Evolutionary conservation across 1,140 invertebrate genomes (phyloP), one percentile per base, ranked within the genome.

Genomic region (Lucilia sericata): DNA sequence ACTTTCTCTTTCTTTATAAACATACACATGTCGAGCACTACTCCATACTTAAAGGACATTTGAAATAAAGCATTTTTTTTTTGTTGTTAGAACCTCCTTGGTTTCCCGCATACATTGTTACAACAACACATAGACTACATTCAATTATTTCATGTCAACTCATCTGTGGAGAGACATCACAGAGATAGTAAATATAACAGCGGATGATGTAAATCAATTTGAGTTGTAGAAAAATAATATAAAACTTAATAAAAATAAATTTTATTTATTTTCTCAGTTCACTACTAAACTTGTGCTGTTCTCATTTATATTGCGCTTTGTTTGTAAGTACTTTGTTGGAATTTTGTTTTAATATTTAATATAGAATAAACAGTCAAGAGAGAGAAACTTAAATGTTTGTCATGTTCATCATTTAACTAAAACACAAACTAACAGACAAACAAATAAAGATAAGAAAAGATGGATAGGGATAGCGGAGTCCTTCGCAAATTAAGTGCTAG

Each of bases 391-490:
- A n/a, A n/a, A 60, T 60, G 55, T 60, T 60, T 60, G 55, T 60
- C 55, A 60, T 60, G 55, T 60, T 60, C 55, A 60, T 60, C 55
- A 60, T 60, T 60, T 60, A n/a, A 60, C 55, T 60, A 60, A 60
- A 60, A 60, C 55, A 60, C 55, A 60, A 42, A 42, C 42, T 42
- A 42, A 42, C 14, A 60, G 0, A 60, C 55, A 60, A 17, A 60
- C 55, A 42, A 42, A 42, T 42, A 42, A 10, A 42, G 42, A 42
- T 42, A 42, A 42, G 42, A 42, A 42, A 10, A 60, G 14, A 17
- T 12, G 17, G 51, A 55, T 17, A 60, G 55, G 14, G 55, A 60
- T 14, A 51, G 5, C 14, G 13, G 55, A 60, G 55, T 60, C 14
- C 55, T 60, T 60, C n/a, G 55, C n/a, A 60, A 60, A 60, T 60